These are phyloP conservation scores for Hippopotamyrus pictus DNA, from an alignment of 2,797 vertebrate species.

Conservation along the genomic window DNA sequence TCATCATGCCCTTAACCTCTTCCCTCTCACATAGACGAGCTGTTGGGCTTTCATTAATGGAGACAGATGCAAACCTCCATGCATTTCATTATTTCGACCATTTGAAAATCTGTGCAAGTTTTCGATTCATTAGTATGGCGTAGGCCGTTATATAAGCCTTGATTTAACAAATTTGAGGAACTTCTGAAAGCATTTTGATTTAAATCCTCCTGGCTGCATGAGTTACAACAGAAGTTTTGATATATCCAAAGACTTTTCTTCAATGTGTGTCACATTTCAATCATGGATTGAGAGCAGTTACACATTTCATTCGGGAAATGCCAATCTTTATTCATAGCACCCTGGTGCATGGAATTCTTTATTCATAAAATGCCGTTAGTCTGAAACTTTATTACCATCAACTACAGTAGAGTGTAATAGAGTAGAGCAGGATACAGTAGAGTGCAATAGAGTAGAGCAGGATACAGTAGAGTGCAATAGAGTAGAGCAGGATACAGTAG, in stretches of 20 bases:
- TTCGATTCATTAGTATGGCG: neutral
- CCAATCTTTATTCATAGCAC: neutral
- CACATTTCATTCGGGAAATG: neutral
- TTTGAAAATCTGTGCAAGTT: neutral
- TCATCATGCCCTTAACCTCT: neutral
- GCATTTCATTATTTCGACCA: neutral
- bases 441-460: too few relatives aligned
- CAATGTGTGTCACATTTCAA: neutral
- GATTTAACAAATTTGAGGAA: neutral
- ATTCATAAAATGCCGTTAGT: neutral
- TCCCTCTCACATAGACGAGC: neutral
- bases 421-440: neutral
- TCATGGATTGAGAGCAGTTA: neutral
- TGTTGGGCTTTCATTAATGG: neutral
- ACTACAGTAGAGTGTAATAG: neutral
- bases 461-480: neutral
- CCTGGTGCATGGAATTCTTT: neutral
- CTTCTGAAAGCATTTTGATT: neutral
- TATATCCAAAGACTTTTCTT: neutral
- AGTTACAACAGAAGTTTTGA: neutral
- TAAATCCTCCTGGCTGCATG: neutral
- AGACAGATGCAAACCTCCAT: neutral
- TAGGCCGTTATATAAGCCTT: neutral
- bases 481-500: neutral
- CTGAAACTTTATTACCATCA: too few relatives aligned